Conservation (phyloP, 2,888 invertebrate species). For the Stenodema calcarata region DNA sequence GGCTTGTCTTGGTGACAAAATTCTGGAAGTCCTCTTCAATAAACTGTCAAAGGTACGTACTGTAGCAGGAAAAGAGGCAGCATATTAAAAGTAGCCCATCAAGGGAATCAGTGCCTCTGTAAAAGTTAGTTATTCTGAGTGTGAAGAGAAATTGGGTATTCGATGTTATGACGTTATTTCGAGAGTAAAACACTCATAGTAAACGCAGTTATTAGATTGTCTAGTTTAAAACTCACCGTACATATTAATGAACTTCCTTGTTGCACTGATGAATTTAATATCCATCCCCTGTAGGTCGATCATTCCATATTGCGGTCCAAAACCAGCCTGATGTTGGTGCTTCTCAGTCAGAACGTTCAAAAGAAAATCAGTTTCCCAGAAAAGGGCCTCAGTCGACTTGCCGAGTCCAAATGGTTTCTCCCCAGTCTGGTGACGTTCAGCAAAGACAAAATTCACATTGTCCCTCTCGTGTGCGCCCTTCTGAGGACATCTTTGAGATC, state of each 20-base stretch:
- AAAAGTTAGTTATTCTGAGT: too few species aligned
- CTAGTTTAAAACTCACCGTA: too few species aligned
- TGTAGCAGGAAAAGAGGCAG: background rate
- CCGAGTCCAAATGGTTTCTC: slow-evolving; percentile 51
- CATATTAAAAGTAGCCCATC: too few species aligned
- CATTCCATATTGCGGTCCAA: slow-evolving; percentile 68
- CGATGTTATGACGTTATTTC: too few species aligned
- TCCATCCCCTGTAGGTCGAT: slow-evolving; percentile 60
- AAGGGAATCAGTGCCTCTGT: background rate
- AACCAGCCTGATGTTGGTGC: slow-evolving; percentile 70
- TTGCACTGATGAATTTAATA: too few species aligned
- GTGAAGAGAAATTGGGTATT: too few species aligned
- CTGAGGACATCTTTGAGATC: slow-evolving; percentile 32
- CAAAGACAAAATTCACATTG: slow-evolving; percentile 48
- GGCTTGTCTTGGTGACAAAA: slow-evolving; percentile 66
- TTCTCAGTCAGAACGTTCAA: slow-evolving; percentile 67
- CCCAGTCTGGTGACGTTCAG: slow-evolving; percentile 46
- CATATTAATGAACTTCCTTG: too few species aligned
- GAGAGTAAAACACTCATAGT: too few species aligned
- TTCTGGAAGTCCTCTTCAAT: slow-evolving; percentile 69
- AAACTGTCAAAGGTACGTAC: slow-evolving; percentile 65
- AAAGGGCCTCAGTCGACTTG: slow-evolving; percentile 41
- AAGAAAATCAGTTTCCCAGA: slow-evolving; percentile 43
- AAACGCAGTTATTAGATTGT: too few species aligned
- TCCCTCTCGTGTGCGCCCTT: slow-evolving; percentile 50